Conservation (phyloP, 2,888 invertebrate genomes). For the Drosophila buzzatii region DNA sequence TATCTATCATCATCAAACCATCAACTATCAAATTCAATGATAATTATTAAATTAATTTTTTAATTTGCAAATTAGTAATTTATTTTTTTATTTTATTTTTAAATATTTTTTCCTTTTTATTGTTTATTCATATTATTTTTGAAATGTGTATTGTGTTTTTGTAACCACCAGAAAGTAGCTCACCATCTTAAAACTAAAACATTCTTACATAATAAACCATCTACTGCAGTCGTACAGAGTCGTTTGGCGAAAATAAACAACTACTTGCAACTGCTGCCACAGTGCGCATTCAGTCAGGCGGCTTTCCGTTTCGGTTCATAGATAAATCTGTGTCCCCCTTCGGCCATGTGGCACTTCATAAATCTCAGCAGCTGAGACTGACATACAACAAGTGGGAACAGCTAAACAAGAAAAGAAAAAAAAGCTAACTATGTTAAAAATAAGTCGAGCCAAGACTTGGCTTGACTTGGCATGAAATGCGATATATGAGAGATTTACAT, state of each 20-base stretch:
- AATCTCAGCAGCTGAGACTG: conserved; percentile 75
- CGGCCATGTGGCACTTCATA: conserved; percentile 74
- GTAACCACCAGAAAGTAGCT: not conserved
- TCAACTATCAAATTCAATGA: too few relatives aligned
- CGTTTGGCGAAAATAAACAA: conserved; percentile 44
- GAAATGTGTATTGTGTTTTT: too few relatives aligned
- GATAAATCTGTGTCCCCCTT: conserved; percentile 48
- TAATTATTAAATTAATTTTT: too few relatives aligned
- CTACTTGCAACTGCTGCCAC: conserved; percentile 28
- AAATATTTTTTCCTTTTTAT: too few relatives aligned
- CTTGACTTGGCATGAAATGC: conserved; percentile 53
- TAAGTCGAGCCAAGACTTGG: conserved; percentile 64
- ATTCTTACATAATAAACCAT: conserved; percentile 42
- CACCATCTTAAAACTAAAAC: conserved; percentile 41
- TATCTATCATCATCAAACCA: too few relatives aligned
- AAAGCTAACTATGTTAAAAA: conserved; percentile 75
- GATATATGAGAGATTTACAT: conserved; percentile 40
- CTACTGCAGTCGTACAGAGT: not conserved
- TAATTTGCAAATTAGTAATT: too few relatives aligned
- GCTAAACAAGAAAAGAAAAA: conserved; percentile 1
- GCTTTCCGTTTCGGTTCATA: conserved; percentile 26
- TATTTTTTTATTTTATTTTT: too few relatives aligned
- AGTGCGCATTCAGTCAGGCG: conserved; percentile 19
- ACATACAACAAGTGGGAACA: conserved; percentile 73
- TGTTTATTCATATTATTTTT: too few relatives aligned